A percentile compares a stretch with the other conserved stretches of the same genome.
These are phyloP conservation scores for Brassicogethes aeneus DNA, from an alignment of 2,888 invertebrate genomes.

Conservation along the genomic window DNA sequence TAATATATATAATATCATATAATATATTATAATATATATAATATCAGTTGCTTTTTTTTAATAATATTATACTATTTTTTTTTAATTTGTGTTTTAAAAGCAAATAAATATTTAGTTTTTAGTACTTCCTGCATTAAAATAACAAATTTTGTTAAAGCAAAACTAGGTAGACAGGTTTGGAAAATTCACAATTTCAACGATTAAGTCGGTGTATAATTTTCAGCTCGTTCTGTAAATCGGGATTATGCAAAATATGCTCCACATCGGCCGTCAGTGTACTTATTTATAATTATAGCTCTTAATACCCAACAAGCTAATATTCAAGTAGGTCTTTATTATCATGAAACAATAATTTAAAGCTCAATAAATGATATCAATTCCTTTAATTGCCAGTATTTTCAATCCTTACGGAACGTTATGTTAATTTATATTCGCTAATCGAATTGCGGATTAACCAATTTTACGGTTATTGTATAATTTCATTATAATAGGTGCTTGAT, in stretches of 20 bases:
- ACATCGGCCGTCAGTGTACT: background rate
- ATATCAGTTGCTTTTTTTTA: no score
- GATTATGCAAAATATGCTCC: background rate
- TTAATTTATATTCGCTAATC: background rate
- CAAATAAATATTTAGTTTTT: no score
- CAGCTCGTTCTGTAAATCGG: background rate
- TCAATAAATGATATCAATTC: constrained; percentile 2
- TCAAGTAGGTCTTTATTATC: background rate
- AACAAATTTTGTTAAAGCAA: no score
- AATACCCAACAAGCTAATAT: background rate
- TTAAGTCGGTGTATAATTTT: background rate
- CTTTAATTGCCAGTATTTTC: background rate
- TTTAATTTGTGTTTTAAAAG: no score
- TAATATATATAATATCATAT: no score
- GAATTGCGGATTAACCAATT: background rate
- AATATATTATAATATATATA: no score
- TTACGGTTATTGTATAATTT: background rate
- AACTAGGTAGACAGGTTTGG: no score
- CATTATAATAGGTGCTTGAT: no score
- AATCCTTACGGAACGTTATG: background rate
- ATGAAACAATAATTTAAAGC: background rate
- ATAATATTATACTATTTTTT: no score
- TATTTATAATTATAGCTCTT: constrained; percentile 1
- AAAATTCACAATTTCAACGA: no score
- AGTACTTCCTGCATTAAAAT: no score